Conservation (phyloP, 2,113 vertebrate genomes). For the Tupaia tana region DNA sequence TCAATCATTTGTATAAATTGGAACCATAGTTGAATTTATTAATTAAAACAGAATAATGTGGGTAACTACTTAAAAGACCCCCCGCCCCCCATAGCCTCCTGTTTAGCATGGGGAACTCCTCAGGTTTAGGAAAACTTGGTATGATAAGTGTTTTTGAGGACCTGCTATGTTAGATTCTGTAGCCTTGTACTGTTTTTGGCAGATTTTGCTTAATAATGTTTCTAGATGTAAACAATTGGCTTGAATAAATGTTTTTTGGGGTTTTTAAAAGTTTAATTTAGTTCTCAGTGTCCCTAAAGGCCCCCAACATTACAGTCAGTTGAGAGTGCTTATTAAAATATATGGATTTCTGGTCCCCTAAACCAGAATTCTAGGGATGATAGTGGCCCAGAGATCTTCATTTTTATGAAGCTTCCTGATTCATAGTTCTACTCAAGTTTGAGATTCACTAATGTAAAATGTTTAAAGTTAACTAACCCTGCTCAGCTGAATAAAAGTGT, state of each 20-base stretch:
- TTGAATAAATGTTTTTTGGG: slow-evolving; percentile 24
- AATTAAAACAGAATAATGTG: slow-evolving; percentile 49
- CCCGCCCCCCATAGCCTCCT: background rate
- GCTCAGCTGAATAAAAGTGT: background rate
- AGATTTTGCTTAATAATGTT: slow-evolving; percentile 58
- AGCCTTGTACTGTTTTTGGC: slow-evolving; percentile 37
- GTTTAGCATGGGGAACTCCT: background rate
- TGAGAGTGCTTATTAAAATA: slow-evolving; percentile 42
- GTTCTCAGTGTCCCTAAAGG: slow-evolving; percentile 31
- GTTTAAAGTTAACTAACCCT: slow-evolving; percentile 51
- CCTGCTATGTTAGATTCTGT: background rate
- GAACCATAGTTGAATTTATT: slow-evolving; percentile 32
- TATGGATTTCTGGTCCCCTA: background rate
- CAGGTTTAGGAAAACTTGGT: background rate
- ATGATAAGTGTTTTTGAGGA: slow-evolving; percentile 32
- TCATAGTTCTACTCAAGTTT: slow-evolving; percentile 53
- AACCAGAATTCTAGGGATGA: slow-evolving; percentile 38
- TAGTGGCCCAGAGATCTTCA: background rate
- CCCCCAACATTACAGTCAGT: slow-evolving; percentile 23
- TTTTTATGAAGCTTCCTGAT: slow-evolving; percentile 41
- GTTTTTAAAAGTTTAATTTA: slow-evolving; percentile 42
- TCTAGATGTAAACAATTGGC: slow-evolving; percentile 39
- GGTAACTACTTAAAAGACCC: background rate
- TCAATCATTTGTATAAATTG: slow-evolving; percentile 23
- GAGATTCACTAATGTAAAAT: background rate